Evolutionary conservation across 2,113 vertebrate species (phyloP), one percentile per base, ranked within the genome.

Genomic region (Aspiorhynchus laticeps): DNA sequence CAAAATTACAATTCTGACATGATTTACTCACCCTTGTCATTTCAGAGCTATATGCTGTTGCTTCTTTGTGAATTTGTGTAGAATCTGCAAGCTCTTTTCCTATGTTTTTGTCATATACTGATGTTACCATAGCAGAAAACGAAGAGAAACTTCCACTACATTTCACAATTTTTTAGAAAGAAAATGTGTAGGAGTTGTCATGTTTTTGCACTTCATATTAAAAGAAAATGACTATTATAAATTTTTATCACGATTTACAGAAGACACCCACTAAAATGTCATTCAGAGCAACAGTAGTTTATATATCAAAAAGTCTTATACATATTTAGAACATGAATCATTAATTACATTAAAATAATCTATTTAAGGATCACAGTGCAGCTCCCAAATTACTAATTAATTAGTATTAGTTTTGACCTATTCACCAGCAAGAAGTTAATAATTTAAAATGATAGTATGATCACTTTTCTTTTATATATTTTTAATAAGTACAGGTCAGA

Each of bases 1-100:
- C n/a, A 28, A 77, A 77, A 77, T 75, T n/a, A 76, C 43, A 76
- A 8, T 78, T 33, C 46, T 77, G 43, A 77, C 46, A 77, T 77
- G 2, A 78, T 78, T 53, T 33, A 78, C 76, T 51, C n/a, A 78
- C 26, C 17, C 33, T 73, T 6, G 15, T 31, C 46, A 51, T 21
- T 31, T 36, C 67, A 38, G 33, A 38, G 8, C 4, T 24, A 5
- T 38, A 41, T 12, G 9, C 21, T 73, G 10, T 38, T 75, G 24
- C 24, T 46, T 26, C 36, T n/a, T 2, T 41, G 36, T 43, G 28
- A 21, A 71, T 36, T 21, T 33, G 2, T 38, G 10, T n/a, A 74
- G 36, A 74, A 74, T 26, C 38, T 75, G 38, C 69, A 41, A 73
- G 69, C 38, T 74, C 9, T n/a, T 41, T 74, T 38, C n/a, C n/a